These are phyloP conservation scores for Caenorhabditis angaria DNA, from an alignment of 2,888 invertebrate species.

Conservation along the genomic window DNA sequence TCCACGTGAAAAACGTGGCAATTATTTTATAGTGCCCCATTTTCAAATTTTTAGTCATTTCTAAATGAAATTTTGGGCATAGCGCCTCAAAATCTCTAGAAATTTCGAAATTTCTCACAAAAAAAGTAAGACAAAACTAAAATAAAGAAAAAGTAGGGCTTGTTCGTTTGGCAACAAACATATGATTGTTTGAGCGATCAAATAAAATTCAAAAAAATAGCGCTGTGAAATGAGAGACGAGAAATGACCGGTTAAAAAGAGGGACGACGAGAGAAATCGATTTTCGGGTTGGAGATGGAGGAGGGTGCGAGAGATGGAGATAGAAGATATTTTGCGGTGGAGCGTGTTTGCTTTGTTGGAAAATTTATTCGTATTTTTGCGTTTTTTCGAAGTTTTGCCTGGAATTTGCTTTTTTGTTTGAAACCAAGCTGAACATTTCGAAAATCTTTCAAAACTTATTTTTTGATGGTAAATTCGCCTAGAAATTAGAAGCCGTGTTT, in stretches of 20 bases:
- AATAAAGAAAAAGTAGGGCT: not conserved
- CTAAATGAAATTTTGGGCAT: too few relatives aligned
- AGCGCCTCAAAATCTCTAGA: conserved; percentile 6
- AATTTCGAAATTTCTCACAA: not conserved
- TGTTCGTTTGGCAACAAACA: conserved; percentile 6
- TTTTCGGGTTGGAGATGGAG: not conserved
- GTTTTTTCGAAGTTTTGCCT: too few relatives aligned
- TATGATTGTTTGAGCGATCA: conserved; percentile 23
- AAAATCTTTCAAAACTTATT: too few relatives aligned
- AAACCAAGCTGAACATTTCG: too few relatives aligned
- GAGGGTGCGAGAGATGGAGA: not conserved
- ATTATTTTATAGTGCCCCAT: too few relatives aligned
- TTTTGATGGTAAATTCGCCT: too few relatives aligned
- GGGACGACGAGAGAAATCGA: not conserved
- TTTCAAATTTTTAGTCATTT: too few relatives aligned
- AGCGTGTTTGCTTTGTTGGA: not conserved
- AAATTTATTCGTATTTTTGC: too few relatives aligned
- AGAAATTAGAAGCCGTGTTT: too few relatives aligned
- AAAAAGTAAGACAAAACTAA: not conserved
- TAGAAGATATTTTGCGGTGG: not conserved
- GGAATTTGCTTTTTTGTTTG: too few relatives aligned
- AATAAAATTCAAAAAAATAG: not conserved
- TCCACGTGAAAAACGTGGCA: too few relatives aligned
- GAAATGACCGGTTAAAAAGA: conserved; percentile 20
- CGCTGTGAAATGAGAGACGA: conserved; percentile 12